These are phyloP conservation scores for Anthoptus insignis DNA, from an alignment of 2,888 invertebrate genomes.

Conservation along the genomic window DNA sequence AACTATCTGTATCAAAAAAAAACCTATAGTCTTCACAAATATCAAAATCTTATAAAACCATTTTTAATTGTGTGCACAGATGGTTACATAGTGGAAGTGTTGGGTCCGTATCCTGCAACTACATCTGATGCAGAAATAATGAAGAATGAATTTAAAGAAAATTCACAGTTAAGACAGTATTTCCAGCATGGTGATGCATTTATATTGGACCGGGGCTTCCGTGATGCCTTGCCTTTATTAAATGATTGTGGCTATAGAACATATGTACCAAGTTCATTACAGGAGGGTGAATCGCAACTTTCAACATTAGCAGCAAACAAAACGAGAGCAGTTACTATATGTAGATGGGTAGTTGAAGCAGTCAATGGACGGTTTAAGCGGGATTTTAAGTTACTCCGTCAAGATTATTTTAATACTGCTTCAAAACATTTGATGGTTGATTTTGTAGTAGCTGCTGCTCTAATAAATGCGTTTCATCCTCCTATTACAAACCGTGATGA, in stretches of 20 bases:
- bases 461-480: too few relatives aligned
- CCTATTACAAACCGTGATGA: too few relatives aligned
- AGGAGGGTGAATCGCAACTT: too few relatives aligned
- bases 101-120: conserved; percentile 45
- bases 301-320: too few relatives aligned
- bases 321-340: too few relatives aligned
- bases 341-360: too few relatives aligned
- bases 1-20: not conserved
- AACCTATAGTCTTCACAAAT: conserved; percentile 45
- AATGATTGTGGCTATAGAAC: conserved; percentile 23
- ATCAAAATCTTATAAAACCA: conserved; percentile 47
- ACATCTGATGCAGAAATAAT: conserved; percentile 43
- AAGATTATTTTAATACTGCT: too few relatives aligned
- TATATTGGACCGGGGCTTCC: conserved; percentile 17
- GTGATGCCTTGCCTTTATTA: conserved; percentile 26
- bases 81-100: conserved; percentile 46
- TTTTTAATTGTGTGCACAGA: conserved; percentile 46
- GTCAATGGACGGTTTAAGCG: too few relatives aligned
- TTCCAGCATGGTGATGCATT: conserved; percentile 2
- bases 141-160: conserved; percentile 5
- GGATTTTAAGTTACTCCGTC: too few relatives aligned
- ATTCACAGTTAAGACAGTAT: not conserved
- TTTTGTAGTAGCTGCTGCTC: too few relatives aligned
- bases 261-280: too few relatives aligned
- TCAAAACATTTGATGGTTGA: too few relatives aligned